A percentile compares a stretch with the other conserved stretches of the same genome.
These are phyloP conservation scores for Drosophila fungiperda DNA, from an alignment of 2,888 invertebrate genomes.

Conservation along the genomic window DNA sequence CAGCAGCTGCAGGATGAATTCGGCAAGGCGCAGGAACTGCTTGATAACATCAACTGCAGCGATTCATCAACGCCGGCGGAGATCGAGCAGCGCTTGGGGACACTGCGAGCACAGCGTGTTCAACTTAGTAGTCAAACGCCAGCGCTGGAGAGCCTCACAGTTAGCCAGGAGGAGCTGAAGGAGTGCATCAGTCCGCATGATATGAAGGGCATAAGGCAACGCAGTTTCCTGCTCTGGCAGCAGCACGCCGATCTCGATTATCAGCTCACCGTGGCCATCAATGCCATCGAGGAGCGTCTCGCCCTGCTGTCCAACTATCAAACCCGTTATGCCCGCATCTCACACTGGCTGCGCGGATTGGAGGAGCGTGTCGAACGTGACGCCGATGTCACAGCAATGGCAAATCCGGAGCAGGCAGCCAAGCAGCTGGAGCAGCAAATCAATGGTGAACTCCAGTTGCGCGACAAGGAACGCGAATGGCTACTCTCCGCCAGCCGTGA, in stretches of 20 bases:
- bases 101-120: conserved; percentile 87
- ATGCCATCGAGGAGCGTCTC: conserved; percentile 90
- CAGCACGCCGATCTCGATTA: conserved; percentile 93
- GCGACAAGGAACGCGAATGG: conserved; percentile 93
- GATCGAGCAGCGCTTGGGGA: conserved; percentile 88
- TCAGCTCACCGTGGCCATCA: conserved; percentile 90
- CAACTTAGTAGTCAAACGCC: conserved; percentile 85
- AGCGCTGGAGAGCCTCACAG: conserved; percentile 90
- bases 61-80: conserved; percentile 86
- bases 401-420: conserved; percentile 91
- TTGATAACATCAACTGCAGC: conserved; percentile 86
- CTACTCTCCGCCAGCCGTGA: conserved; percentile 89
- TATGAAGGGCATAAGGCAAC: conserved; percentile 92
- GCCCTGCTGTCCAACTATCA: conserved; percentile 91
- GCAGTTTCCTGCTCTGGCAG: conserved; percentile 91
- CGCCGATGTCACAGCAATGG: conserved; percentile 86
- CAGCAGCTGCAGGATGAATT: conserved; percentile 88
- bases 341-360: conserved; percentile 89
- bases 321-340: conserved; percentile 88
- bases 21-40: conserved; percentile 88
- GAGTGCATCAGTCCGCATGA: conserved; percentile 94
- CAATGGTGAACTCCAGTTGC: conserved; percentile 90
- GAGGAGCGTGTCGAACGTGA: conserved; percentile 89
- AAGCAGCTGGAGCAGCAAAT: conserved; percentile 90
- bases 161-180: conserved; percentile 92